Base-by-base conservation (phyloP, 2,797 vertebrate genomes). In the Rhodeus uyekii region DNA sequence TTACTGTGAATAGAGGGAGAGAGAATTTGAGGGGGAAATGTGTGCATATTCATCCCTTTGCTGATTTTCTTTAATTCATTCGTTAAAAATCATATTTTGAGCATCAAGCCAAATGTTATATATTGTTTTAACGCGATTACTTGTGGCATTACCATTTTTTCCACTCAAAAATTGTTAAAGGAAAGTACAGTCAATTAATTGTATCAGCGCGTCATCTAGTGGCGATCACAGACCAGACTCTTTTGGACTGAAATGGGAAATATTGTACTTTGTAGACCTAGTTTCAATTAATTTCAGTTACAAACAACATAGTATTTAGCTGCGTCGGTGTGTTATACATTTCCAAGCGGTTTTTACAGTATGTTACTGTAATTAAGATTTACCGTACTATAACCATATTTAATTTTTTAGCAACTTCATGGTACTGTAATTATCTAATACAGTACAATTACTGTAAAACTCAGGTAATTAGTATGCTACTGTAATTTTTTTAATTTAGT, bases 1-100 rank as follows among this genome's bases (percentile, higher is more conserved):
- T 50, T 76, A 42, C 72, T 61, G 32, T 38, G 64, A 83, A 65
- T 80, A 84, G 75, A 71, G n/a, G 79, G 53, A 64, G 19, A 72
- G 27, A 10, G 42, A n/a, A 19, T 50, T 34, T 50, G 44, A 32
- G 29, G 18, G 44, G 18, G 0, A 72, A 32, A 71, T 71, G 16
- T 48, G 42, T 71, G 8, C 67, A 46, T 7, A 32, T 27, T 13
- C 27, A 13, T 72, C 50, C 12, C 10, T 34, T 34, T 22, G 18
- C 1, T 14, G 13, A 19, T 12, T 46, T 46, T 53, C 9, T 53
- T n/a, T n/a, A 5, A 18, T 10, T 7, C 4, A 22, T 34, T 50
- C 1, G 5, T n/a, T 8, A 50, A 22, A 34, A 32, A 32, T 1
- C 5, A 1, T 12, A 14, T 14, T 50, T 50, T n/a, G 19, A n/a